Base-by-base conservation (phyloP, 1,140 invertebrate species). In the Drosophila carrolli region DNA sequence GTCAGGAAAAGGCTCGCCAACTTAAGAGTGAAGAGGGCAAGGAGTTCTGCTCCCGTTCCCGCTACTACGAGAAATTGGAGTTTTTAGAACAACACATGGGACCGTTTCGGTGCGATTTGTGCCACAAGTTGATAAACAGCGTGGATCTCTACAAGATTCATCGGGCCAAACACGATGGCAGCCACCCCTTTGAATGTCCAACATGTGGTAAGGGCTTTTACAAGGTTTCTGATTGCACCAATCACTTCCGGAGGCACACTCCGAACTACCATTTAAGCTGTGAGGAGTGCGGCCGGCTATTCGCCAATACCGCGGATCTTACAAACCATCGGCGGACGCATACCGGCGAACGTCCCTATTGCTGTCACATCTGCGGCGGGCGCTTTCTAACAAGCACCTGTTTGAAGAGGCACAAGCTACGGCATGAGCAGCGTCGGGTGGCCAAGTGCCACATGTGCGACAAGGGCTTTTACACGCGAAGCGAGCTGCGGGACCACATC, bases 311-410 rank as follows among this genome's bases (percentile, higher is more conserved):
- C 19, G 54, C 82, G 0, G 81, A 85, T 16, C 60, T 86, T 0
- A 59, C 63, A 9, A 50, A 63, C 0, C 82, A 86, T 16, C 75
- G 72, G 10, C 77, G 77, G 1, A 40, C 41, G 16, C 82, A 86
- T 32, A 86, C 82, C 5, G 81, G 78, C 0, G 81, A 81, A 32
- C 59, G 74, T 27, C 82, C 78, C 16, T 81, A 78, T 35, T 60
- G 81, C 43, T 84, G 82, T 51, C 61, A 77, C 11, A 57, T 80
- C 13, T 83, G 81, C n/a, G 81, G 80, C 10, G 32, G 70, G 11
- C 73, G 81, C 9, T 85, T 83, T 16, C 16, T 27, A 58, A 63
- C 40, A 77, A 65, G 32, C 16, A 76, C 75, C 19, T 77, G 68
- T 44, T 77, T 80, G 11, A 73, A 66, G 43, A 40, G 71, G 0